phyloP scores from a whole-genome alignment of 2,113 vertebrate species.

The Butorides virescens region DNA sequence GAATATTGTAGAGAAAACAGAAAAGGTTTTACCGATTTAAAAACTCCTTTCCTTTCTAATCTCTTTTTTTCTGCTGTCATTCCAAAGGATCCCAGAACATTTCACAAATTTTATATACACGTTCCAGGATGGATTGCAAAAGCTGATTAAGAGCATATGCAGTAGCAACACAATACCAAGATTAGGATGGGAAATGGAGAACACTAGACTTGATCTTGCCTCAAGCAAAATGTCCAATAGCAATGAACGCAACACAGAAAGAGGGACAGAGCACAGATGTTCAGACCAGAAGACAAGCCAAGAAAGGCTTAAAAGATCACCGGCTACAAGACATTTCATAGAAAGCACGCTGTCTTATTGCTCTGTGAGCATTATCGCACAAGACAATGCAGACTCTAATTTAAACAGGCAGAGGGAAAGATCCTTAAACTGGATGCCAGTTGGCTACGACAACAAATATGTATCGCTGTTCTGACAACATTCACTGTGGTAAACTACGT shows the following conservation, averaged over 20 bases:
- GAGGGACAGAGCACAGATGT: slow-evolving; percentile 52
- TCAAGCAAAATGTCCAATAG: slow-evolving; percentile 35
- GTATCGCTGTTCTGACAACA: not conserved
- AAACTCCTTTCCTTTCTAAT: not conserved
- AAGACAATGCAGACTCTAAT: slow-evolving; percentile 36
- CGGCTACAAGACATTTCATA: slow-evolving; percentile 14
- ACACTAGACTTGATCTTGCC: slow-evolving; percentile 12
- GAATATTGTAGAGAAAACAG: not conserved
- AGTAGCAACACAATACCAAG: not conserved
- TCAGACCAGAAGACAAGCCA: slow-evolving; percentile 50
- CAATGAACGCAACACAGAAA: not conserved
- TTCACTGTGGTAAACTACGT: not conserved
- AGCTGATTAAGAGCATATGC: slow-evolving; percentile 27
- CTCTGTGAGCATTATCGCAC: slow-evolving; percentile 27
- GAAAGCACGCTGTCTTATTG: slow-evolving; percentile 7
- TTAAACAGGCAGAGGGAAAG: slow-evolving; percentile 49
- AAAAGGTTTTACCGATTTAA: not conserved
- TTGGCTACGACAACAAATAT: not conserved
- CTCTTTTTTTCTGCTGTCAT: not conserved
- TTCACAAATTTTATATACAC: slow-evolving; percentile 3
- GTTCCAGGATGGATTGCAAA: not conserved
- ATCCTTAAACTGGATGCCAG: slow-evolving; percentile 31
- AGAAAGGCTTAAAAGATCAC: slow-evolving; percentile 60
- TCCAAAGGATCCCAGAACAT: not conserved
- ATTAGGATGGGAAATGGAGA: slow-evolving; percentile 6